A percentile compares a stretch with the other conserved stretches of the same genome.
Evolutionary conservation across 2,888 invertebrate species (phyloP).

Genomic region (Eilema depressum): DNA sequence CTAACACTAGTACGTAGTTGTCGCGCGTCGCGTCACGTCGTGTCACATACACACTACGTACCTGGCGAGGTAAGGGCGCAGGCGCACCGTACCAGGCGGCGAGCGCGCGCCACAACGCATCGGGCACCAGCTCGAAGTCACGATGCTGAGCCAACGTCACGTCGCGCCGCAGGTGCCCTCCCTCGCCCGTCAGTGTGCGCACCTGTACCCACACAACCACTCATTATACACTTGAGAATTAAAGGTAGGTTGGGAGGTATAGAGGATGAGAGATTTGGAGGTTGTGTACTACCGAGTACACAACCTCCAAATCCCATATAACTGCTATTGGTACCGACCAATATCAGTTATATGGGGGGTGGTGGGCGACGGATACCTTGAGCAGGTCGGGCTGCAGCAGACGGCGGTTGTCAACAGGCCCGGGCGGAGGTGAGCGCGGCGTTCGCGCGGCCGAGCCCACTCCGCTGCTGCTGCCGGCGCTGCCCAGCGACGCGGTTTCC

Average conservation of each 20-base stretch:
- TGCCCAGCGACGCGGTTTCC: constrained; percentile 88
- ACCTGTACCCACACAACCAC: constrained; percentile 63
- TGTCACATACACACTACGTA: too few species aligned
- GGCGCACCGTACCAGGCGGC: constrained; percentile 95
- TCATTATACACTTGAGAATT: too few species aligned
- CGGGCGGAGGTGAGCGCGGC: constrained; percentile 52
- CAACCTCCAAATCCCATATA: too few species aligned
- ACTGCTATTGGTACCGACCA: too few species aligned
- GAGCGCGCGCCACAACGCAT: constrained; percentile 95
- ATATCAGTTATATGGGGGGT: too few species aligned
- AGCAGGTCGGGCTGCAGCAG: constrained; percentile 88
- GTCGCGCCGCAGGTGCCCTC: constrained; percentile 92
- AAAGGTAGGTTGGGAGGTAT: too few species aligned
- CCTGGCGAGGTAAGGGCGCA: constrained; percentile 90
- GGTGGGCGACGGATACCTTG: constrained; percentile 77
- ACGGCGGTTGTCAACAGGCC: constrained; percentile 88
- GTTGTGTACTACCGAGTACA: too few species aligned
- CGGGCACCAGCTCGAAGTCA: constrained; percentile 95
- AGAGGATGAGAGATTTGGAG: too few species aligned
- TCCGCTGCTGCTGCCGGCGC: constrained; percentile 90
- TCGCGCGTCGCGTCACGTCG: too few species aligned
- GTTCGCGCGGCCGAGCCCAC: constrained; percentile 78
- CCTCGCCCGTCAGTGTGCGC: constrained; percentile 94
- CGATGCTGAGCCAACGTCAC: constrained; percentile 91
- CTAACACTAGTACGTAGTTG: too few species aligned